Evolutionary conservation across 1,140 invertebrate species (phyloP).

Genomic region (Drosophila kohkoa): DNA sequence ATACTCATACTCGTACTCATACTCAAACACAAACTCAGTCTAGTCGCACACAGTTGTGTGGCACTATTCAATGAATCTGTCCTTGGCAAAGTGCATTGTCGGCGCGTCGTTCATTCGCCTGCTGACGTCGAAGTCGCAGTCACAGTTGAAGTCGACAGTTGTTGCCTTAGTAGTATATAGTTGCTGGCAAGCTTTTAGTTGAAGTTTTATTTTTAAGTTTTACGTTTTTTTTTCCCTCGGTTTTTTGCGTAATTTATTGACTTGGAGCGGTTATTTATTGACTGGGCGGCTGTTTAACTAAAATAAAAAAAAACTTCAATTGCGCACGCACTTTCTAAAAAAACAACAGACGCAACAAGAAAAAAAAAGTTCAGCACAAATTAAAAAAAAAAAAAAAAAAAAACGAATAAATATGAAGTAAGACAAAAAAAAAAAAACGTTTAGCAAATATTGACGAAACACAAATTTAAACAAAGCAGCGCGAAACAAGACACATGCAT

Average conservation of each 20-base stretch:
- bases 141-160: slow-evolving; percentile 31
- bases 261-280: slow-evolving; percentile 77
- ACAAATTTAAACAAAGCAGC: slow-evolving; percentile 64
- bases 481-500: slow-evolving; percentile 66
- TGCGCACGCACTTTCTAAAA: slow-evolving; percentile 80
- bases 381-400: slow-evolving; percentile 21
- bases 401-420: slow-evolving; percentile 5
- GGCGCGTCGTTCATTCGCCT: slow-evolving; percentile 59
- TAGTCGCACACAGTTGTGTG: slow-evolving; percentile 46
- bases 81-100: slow-evolving; percentile 84
- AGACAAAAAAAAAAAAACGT: slow-evolving; percentile 33
- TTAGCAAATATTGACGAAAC: slow-evolving; percentile 75
- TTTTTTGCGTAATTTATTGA: slow-evolving; percentile 77
- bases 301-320: slow-evolving; percentile 53
- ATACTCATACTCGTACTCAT: not conserved
- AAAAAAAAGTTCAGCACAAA: slow-evolving; percentile 1
- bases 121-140: slow-evolving; percentile 37
- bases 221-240: too few relatives aligned
- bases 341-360: slow-evolving; percentile 14
- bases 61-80: slow-evolving; percentile 83
- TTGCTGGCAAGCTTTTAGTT: slow-evolving; percentile 42
- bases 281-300: slow-evolving; percentile 61
- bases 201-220: slow-evolving; percentile 23
- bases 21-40: slow-evolving; percentile 12
- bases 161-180: slow-evolving; percentile 22